phyloP scores from a whole-genome alignment of 2,113 vertebrate genomes.

The Carassius auratus region DNA sequence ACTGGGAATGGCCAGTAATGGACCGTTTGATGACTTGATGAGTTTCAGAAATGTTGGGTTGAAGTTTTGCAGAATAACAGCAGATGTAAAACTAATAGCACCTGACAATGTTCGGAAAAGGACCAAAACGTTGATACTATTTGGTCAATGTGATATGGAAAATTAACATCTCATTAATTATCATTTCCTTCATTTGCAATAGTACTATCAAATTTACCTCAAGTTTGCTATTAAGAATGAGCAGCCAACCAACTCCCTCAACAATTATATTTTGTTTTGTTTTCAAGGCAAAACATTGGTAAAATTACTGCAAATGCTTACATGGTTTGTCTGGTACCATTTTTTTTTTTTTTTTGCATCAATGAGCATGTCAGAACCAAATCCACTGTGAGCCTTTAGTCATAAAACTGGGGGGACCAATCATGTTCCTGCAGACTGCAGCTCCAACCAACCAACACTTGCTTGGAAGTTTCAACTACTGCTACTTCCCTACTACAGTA shows the following conservation, averaged over 20 bases:
- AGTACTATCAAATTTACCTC: background rate
- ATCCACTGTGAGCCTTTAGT: background rate
- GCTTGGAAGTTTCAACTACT: background rate
- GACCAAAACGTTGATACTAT: background rate
- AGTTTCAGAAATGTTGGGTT: background rate
- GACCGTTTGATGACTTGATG: background rate
- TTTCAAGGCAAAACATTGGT: background rate
- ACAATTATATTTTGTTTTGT: background rate
- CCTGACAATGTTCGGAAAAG: background rate
- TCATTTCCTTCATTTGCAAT: background rate
- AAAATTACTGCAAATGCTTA: background rate
- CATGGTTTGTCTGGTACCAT: background rate
- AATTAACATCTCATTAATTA: background rate
- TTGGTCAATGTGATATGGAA: background rate
- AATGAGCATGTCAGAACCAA: background rate
- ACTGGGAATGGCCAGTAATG: background rate
- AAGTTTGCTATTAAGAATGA: background rate
- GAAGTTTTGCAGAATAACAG: background rate
- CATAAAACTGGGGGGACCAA: background rate
- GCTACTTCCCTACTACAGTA: background rate
- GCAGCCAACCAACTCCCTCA: background rate
- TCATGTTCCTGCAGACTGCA: background rate
- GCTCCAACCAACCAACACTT: background rate
- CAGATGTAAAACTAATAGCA: background rate
- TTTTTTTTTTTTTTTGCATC: background rate